Conservation (phyloP, 92 coral and sea anemone genomes). For the Bergia sp. region DNA sequence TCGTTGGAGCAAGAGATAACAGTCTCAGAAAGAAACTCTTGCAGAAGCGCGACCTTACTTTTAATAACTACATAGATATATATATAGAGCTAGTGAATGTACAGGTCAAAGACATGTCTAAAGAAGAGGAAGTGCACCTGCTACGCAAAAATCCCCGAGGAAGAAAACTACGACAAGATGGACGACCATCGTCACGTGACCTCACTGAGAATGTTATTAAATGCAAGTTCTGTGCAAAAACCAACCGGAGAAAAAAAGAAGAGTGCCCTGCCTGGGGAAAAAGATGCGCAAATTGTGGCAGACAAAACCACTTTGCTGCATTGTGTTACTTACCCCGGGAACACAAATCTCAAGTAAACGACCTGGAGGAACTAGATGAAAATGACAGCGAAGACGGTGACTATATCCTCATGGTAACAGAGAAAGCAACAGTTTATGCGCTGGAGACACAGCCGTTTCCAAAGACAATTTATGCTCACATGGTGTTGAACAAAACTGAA, state of each 20-base stretch:
- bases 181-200: not conserved
- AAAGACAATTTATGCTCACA: constrained; percentile 30
- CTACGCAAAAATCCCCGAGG: not conserved
- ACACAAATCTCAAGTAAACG: constrained; percentile 6
- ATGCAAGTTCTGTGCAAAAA: constrained; percentile 54
- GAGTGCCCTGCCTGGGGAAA: constrained; percentile 57
- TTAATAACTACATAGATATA: constrained; percentile 35
- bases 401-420: constrained; percentile 33
- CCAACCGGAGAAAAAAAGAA: constrained; percentile 29
- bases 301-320: constrained; percentile 55
- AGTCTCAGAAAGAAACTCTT: constrained; percentile 38
- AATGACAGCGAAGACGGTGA: constrained; percentile 39
- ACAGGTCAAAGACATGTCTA: constrained; percentile 32
- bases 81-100: constrained; percentile 27
- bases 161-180: not conserved
- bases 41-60: constrained; percentile 42
- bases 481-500: constrained; percentile 11
- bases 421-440: constrained; percentile 3
- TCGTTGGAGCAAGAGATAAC: constrained; percentile 22
- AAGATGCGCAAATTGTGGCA: constrained; percentile 49
- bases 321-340: not conserved
- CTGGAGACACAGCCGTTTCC: constrained; percentile 6
- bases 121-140: not conserved
- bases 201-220: not conserved
- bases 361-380: constrained; percentile 1